phyloP scores from a whole-genome alignment of 92 coral and sea anemone genomes.

The Epizoanthus ramosus region DNA sequence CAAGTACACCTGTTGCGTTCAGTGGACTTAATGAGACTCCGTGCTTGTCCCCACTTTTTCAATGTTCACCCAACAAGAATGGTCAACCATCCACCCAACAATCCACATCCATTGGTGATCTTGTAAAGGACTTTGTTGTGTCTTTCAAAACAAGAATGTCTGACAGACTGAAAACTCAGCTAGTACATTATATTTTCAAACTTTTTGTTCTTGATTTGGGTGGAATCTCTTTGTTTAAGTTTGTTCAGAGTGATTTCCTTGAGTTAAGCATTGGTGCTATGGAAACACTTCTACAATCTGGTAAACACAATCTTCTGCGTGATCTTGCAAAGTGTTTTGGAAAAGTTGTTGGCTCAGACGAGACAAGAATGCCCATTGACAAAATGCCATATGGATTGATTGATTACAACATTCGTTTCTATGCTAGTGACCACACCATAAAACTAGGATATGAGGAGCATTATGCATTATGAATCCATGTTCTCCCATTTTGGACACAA shows the following conservation, averaged over 20 bases:
- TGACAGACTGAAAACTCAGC: background rate
- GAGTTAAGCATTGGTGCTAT: slow-evolving; percentile 27
- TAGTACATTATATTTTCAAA: background rate
- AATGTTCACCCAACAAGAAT: background rate
- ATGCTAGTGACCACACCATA: slow-evolving; percentile 31
- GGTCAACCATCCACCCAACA: no score
- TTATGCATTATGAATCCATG: slow-evolving; percentile 68
- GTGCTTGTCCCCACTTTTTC: slow-evolving; percentile 35
- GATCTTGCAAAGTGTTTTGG: slow-evolving; percentile 42
- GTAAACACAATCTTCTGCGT: slow-evolving; percentile 42
- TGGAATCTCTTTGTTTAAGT: slow-evolving; percentile 22
- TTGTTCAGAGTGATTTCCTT: slow-evolving; percentile 36
- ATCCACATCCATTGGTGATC: slow-evolving; percentile 15
- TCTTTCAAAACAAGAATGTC: slow-evolving; percentile 12
- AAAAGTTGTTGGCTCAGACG: background rate
- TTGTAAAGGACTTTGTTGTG: slow-evolving; percentile 2
- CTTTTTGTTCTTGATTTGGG: background rate
- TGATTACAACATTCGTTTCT: slow-evolving; percentile 60
- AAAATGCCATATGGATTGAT: slow-evolving; percentile 71
- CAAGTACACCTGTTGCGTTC: background rate
- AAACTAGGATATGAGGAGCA: slow-evolving; percentile 63
- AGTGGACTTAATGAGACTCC: background rate
- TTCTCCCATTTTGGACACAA: slow-evolving; percentile 72
- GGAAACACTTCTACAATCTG: slow-evolving; percentile 24
- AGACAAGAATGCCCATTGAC: slow-evolving; percentile 60